Conservation (phyloP, 30 jellyfish, hydroid and myxozoan species). For the Rhopilema esculentum region DNA sequence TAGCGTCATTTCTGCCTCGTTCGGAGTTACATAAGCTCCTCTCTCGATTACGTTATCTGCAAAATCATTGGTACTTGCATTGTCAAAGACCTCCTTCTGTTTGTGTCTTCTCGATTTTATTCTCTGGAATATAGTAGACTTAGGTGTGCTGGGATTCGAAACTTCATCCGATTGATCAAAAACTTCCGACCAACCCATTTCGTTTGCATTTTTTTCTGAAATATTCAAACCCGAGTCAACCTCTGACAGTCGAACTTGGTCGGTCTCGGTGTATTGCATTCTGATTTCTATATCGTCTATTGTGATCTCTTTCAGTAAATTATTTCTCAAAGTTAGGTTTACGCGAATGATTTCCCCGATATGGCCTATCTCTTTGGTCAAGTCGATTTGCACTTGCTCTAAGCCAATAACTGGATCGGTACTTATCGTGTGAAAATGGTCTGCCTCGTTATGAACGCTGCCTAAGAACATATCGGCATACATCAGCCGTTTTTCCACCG, state of each 20-base stretch:
- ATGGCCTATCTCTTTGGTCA: slow-evolving; percentile 86
- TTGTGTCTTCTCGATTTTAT: slow-evolving; percentile 32
- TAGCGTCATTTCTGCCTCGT: neutral
- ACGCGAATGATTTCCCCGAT: slow-evolving; percentile 86
- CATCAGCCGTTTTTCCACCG: slow-evolving; percentile 49
- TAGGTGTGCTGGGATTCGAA: slow-evolving; percentile 20
- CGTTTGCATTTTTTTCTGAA: slow-evolving; percentile 1
- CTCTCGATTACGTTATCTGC: neutral
- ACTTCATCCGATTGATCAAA: neutral
- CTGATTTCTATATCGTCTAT: slow-evolving; percentile 67
- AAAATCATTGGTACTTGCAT: neutral
- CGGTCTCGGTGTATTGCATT: slow-evolving; percentile 69
- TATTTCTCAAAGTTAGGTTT: slow-evolving; percentile 29
- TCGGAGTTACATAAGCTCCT: neutral
- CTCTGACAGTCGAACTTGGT: slow-evolving; percentile 19
- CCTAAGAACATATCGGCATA: slow-evolving; percentile 72
- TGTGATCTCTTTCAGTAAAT: slow-evolving; percentile 37
- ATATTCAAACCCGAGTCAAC: slow-evolving; percentile 8
- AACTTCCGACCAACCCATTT: slow-evolving; percentile 56
- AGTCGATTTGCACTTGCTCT: slow-evolving; percentile 58
- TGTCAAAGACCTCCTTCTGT: slow-evolving; percentile 6
- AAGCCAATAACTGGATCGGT: slow-evolving; percentile 75
- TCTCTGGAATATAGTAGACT: slow-evolving; percentile 19
- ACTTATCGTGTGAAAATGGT: slow-evolving; percentile 22
- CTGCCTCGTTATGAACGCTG: slow-evolving; percentile 28